Base-by-base conservation (phyloP, 2,797 vertebrate species). In the Chaenodraco wilsoni region DNA sequence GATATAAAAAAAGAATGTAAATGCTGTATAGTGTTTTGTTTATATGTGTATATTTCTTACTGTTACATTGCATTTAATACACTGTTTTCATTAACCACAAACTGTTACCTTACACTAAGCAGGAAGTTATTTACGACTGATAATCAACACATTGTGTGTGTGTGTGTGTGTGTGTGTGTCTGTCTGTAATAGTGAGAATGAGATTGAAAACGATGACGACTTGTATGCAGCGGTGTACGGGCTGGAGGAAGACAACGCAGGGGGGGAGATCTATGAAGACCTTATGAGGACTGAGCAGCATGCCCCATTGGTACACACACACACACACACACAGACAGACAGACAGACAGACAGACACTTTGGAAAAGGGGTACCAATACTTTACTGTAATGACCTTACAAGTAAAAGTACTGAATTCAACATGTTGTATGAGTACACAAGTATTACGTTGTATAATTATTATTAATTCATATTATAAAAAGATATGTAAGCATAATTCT, bases 181-280 rank as follows among this genome's bases (percentile, higher is more conserved):
- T 88, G 61, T 88, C 61, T 45, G 5, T 86, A 83, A 23, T 37
- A 98, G 97, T 87, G 96, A 98, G 89, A 95, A 93, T 14, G 91
- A 66, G 40, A 91, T 84, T 9, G 96, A 95, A 8, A 91, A 93
- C 0, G 96, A 97, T 72, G 97, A 97, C 0, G 95, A 96, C 0
- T 85, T 97, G 69, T 98, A 98, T 2, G 95, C 96, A 59, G 95
- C 94, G 0, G 95, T 98, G 3, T 98, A 97, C 1, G 94, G 94
- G 23, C 10, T 90, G 51, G 91, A 93, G 43, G 89, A 92, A 1
- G 96, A 96, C 57, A 93, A 96, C 3, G 94, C 96, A 76, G 96
- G 96, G 1, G 96, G 95, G 8, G 96, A 97, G 78, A 96, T 98
- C 65, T 98, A 98, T 31, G 97, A 98, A 89, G 96, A 98, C 87